Percentiles rank a stretch among this genome's conserved stretches.
Conservation (phyloP, 2,113 vertebrate species). For the Cynoglossus semilaevis region DNA sequence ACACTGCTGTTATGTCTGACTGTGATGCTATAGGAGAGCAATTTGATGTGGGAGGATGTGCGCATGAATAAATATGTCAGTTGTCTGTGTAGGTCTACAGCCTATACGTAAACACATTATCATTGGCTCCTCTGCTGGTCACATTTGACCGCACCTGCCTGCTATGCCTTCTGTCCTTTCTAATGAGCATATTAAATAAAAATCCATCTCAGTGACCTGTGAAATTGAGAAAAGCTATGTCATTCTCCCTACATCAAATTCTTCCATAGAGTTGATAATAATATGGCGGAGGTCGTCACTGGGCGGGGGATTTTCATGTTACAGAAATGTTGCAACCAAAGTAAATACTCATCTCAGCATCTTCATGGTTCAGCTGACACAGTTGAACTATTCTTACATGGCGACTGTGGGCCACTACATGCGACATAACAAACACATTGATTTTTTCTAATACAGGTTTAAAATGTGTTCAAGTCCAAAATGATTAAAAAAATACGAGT, state of each 20-base stretch:
- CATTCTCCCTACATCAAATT: slow-evolving; percentile 16
- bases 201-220: slow-evolving; percentile 48
- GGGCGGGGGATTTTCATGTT: neutral
- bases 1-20: slow-evolving; percentile 15
- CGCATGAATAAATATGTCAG: slow-evolving; percentile 57
- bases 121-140: slow-evolving; percentile 37
- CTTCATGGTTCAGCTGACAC: slow-evolving; percentile 7
- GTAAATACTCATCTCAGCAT: neutral
- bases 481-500: no score
- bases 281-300: neutral
- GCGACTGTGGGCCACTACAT: neutral
- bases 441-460: slow-evolving; percentile 10
- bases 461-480: no score
- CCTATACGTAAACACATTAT: slow-evolving; percentile 41
- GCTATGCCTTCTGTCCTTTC: slow-evolving; percentile 32
- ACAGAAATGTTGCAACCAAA: neutral
- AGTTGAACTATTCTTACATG: neutral
- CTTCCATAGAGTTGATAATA: slow-evolving; percentile 10
- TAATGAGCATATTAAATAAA: slow-evolving; percentile 49
- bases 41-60: slow-evolving; percentile 30
- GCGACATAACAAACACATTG: neutral
- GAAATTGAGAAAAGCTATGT: slow-evolving; percentile 46
- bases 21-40: slow-evolving; percentile 20
- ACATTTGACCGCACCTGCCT: slow-evolving; percentile 15
- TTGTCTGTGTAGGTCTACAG: slow-evolving; percentile 34